A percentile compares a stretch with the other conserved stretches of the same genome.
phyloP scores from a whole-genome alignment of 2,113 vertebrate genomes.

The Circaetus gallicus region DNA sequence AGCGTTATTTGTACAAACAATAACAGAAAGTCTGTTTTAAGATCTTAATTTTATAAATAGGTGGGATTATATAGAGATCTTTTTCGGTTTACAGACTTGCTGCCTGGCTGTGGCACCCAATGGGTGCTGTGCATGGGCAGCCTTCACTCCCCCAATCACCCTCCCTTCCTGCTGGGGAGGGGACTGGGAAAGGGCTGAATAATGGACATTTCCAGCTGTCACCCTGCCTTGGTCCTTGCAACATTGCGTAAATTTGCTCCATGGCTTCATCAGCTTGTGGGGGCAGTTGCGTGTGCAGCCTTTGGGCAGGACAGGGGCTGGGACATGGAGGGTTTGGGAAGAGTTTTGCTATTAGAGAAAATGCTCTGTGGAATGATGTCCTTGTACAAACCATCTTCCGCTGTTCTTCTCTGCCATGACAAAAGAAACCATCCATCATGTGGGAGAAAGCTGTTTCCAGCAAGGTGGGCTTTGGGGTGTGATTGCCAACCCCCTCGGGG shows the following conservation, averaged over 20 bases:
- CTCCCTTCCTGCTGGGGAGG: neutral
- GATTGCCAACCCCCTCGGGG: neutral
- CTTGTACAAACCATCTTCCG: neutral
- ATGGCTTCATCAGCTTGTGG: neutral
- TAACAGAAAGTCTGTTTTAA: neutral
- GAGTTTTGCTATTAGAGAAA: neutral
- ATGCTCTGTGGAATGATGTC: neutral
- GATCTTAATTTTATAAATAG: neutral
- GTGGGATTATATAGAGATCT: neutral
- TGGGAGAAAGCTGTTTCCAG: neutral
- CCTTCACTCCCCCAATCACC: neutral
- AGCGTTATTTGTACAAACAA: neutral
- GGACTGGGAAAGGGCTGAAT: neutral
- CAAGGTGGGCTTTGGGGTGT: neutral
- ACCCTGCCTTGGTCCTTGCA: neutral
- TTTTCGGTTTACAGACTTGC: neutral
- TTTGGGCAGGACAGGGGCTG: neutral
- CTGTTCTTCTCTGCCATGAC: neutral
- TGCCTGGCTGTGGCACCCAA: neutral
- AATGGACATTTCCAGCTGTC: neutral
- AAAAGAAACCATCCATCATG: neutral
- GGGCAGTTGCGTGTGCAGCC: fast-evolving
- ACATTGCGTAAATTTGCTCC: neutral
- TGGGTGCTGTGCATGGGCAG: neutral
- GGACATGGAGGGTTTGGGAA: neutral